Conservation (phyloP, 37 sponge, comb jelly and placozoan genomes). For the Cladorhizidae sp. region DNA sequence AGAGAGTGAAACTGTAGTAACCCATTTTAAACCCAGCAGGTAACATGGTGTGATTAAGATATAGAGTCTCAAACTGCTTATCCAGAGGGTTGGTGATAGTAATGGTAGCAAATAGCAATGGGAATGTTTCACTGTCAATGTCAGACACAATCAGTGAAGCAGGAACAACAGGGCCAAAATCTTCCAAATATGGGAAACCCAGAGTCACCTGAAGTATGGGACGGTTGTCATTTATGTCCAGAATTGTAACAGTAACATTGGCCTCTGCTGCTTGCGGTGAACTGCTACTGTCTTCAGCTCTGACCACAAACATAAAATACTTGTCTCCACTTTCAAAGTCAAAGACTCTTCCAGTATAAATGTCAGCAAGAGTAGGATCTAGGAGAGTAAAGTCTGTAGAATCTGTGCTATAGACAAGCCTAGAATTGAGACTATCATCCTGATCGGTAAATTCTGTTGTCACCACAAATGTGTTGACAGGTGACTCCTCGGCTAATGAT, state of each 20-base stretch:
- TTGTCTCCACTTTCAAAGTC: constrained; percentile 50
- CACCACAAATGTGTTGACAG: constrained; percentile 18
- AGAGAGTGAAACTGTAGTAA: constrained; percentile 25
- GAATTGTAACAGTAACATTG: constrained; percentile 41
- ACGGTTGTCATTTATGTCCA: constrained; percentile 71
- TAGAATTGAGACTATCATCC: constrained; percentile 52
- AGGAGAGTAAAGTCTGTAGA: constrained; percentile 12
- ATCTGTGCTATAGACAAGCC: constrained; percentile 32
- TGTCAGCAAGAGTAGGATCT: constrained; percentile 19
- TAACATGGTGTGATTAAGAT: background rate
- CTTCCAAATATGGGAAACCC: constrained; percentile 37
- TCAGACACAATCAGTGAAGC: constrained; percentile 47
- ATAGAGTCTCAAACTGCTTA: constrained; percentile 12
- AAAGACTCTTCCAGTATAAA: constrained; percentile 45
- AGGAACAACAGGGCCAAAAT: constrained; percentile 21
- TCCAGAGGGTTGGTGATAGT: constrained; percentile 49
- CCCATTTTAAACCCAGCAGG: constrained; percentile 32
- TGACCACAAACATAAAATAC: constrained; percentile 30
- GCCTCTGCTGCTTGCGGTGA: constrained; percentile 25
- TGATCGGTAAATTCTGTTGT: constrained; percentile 56
- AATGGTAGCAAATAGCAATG: constrained; percentile 55
- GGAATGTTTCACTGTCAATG: constrained; percentile 30
- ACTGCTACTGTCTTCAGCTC: constrained; percentile 56
- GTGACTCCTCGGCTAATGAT: constrained; percentile 38
- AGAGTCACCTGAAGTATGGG: constrained; percentile 24